Conservation (phyloP, 2,113 vertebrate species). For the Anhinga rufa region DNA sequence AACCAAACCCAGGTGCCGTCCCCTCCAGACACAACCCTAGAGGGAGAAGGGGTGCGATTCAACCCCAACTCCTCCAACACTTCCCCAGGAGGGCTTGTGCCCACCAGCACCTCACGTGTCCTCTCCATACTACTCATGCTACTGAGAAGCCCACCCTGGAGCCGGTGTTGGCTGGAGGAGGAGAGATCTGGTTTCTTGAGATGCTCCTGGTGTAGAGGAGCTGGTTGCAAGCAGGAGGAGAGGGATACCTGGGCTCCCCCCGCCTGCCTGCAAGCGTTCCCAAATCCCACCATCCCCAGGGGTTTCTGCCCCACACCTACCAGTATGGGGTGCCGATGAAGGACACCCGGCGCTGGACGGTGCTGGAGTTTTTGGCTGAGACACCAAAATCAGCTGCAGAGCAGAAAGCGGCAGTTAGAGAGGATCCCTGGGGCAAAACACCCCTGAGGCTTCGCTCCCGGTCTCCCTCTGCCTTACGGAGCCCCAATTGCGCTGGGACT, state of each 20-base stretch:
- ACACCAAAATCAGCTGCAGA: conserved; percentile 72
- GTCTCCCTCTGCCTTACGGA: background rate
- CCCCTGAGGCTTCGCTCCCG: fast-evolving
- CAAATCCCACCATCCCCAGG: background rate
- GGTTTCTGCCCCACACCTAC: conserved; percentile 9
- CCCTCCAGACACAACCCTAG: background rate
- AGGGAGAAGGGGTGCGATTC: background rate
- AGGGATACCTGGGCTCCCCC: background rate
- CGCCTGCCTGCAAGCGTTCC: fast-evolving
- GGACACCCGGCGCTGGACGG: conserved; percentile 63
- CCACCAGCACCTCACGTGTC: background rate
- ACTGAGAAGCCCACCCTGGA: background rate
- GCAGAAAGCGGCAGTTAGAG: background rate
- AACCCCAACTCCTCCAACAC: background rate
- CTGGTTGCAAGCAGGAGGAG: fast-evolving
- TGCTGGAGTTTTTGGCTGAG: conserved; percentile 69
- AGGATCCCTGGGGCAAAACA: background rate
- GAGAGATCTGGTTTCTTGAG: background rate
- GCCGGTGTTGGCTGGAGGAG: background rate
- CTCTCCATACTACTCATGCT: background rate
- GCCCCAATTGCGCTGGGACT: background rate
- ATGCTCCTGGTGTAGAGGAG: background rate
- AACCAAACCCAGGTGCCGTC: background rate
- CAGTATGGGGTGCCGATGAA: conserved; percentile 76
- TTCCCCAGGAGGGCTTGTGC: too few relatives aligned